Evolutionary conservation across 2,113 vertebrate species (phyloP).

Genomic region (Barnardius zonarius): DNA sequence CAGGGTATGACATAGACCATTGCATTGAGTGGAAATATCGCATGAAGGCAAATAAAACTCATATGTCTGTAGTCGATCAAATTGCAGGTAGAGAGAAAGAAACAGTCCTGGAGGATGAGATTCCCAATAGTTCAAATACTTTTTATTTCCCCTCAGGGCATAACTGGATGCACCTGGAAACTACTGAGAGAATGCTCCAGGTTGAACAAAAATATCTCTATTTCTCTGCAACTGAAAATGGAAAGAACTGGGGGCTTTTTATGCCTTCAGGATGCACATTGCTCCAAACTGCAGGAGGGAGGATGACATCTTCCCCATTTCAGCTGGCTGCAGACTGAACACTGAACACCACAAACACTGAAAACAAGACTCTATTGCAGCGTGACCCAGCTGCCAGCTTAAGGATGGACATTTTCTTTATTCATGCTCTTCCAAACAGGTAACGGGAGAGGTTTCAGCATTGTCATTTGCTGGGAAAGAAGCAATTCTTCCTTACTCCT

Average conservation of each 20-base stretch:
- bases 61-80: not conserved
- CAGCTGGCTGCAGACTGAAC: not conserved
- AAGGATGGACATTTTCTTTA: not conserved
- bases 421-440: not conserved
- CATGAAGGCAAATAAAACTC: not conserved
- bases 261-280: not conserved
- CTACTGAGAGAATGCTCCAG: not conserved
- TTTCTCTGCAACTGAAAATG: not conserved
- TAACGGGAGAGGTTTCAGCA: not conserved
- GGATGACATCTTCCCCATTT: not conserved
- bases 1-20: fast-evolving
- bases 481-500: not conserved
- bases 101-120: not conserved
- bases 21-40: not conserved
- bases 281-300: not conserved
- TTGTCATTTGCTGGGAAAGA: not conserved
- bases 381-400: not conserved
- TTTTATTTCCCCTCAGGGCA: not conserved
- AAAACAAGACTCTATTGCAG: not conserved
- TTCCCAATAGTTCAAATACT: not conserved
- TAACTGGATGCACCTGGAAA: not conserved
- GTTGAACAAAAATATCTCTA: not conserved
- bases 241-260: not conserved
- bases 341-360: not conserved
- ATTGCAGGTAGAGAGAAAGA: not conserved